Conservation (phyloP, 2,888 invertebrate genomes). For the Pyrrhia umbra region DNA sequence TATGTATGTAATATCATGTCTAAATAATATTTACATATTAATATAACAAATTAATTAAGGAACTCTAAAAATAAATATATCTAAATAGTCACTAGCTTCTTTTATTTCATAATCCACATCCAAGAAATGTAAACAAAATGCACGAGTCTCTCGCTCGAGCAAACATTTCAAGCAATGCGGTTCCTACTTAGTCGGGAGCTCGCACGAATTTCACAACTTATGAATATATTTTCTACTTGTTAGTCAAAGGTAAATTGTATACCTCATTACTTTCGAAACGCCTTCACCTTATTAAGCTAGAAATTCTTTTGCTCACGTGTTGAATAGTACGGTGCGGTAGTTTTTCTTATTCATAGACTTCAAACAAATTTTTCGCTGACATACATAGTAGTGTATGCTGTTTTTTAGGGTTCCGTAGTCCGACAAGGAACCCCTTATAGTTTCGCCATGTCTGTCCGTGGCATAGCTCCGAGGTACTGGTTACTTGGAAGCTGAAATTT, state of each 20-base stretch:
- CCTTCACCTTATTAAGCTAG: slow-evolving; percentile 24
- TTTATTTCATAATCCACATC: slow-evolving; percentile 15
- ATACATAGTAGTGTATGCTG: neutral
- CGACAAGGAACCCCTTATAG: too few relatives aligned
- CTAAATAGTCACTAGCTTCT: too few relatives aligned
- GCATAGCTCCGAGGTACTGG: too few relatives aligned
- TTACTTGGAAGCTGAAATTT: too few relatives aligned
- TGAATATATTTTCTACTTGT: slow-evolving; percentile 59
- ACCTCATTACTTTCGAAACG: slow-evolving; percentile 53
- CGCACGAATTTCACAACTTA: slow-evolving; percentile 35
- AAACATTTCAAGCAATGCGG: slow-evolving; percentile 36
- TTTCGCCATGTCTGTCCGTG: too few relatives aligned
- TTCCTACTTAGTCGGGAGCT: slow-evolving; percentile 22
- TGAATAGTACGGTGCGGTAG: neutral
- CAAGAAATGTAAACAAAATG: slow-evolving; percentile 36
- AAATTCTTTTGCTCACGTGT: slow-evolving; percentile 31
- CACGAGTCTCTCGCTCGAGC: neutral
- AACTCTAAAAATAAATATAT: too few relatives aligned
- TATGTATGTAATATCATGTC: too few relatives aligned
- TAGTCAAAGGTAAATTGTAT: slow-evolving; percentile 58
- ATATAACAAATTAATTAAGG: too few relatives aligned
- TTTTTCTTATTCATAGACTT: slow-evolving; percentile 8
- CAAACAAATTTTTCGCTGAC: slow-evolving; percentile 2
- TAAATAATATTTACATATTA: too few relatives aligned
- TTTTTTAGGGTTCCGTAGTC: neutral